Conservation (phyloP, 2,888 invertebrate species). For the Apoderus coryli region DNA sequence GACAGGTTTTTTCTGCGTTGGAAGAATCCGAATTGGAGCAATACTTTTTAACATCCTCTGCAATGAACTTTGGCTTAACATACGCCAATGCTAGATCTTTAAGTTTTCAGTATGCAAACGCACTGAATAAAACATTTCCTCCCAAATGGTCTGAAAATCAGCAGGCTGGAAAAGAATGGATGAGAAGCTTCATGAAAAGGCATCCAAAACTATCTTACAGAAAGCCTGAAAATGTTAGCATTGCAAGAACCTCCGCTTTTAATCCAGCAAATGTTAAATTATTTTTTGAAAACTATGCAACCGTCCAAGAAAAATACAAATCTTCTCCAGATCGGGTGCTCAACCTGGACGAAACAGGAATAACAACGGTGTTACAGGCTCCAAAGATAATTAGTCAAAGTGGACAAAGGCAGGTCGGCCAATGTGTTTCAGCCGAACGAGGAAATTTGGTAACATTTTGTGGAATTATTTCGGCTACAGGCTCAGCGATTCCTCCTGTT, state of each 20-base stretch:
- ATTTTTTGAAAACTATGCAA: conserved; percentile 4
- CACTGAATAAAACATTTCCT: conserved; percentile 1
- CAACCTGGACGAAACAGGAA: conserved; percentile 11
- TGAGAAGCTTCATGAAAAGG: neutral
- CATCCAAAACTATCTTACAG: conserved; percentile 11
- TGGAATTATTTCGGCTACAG: conserved; percentile 14
- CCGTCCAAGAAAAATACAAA: conserved; percentile 5
- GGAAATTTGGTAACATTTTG: conserved; percentile 14
- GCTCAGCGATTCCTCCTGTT: conserved; percentile 13
- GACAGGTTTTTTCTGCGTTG: conserved; percentile 5
- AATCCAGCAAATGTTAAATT: conserved; percentile 6
- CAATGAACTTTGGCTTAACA: conserved; percentile 2
- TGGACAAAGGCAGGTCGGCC: conserved; percentile 12
- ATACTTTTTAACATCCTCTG: conserved; percentile 3
- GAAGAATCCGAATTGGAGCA: conserved; percentile 5
- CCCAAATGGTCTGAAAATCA: neutral
- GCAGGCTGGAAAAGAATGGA: conserved; percentile 4
- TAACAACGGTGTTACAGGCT: conserved; percentile 9
- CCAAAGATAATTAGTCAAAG: conserved; percentile 8
- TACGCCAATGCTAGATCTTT: conserved; percentile 1
- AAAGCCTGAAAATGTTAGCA: conserved; percentile 14
- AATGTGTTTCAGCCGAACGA: conserved; percentile 11
- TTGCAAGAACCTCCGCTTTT: conserved; percentile 12
- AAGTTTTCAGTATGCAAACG: neutral
- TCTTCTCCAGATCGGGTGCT: neutral